Evolutionary conservation across 1,140 invertebrate genomes (phyloP).

Genomic region (Muscidifurax raptorellus): DNA sequence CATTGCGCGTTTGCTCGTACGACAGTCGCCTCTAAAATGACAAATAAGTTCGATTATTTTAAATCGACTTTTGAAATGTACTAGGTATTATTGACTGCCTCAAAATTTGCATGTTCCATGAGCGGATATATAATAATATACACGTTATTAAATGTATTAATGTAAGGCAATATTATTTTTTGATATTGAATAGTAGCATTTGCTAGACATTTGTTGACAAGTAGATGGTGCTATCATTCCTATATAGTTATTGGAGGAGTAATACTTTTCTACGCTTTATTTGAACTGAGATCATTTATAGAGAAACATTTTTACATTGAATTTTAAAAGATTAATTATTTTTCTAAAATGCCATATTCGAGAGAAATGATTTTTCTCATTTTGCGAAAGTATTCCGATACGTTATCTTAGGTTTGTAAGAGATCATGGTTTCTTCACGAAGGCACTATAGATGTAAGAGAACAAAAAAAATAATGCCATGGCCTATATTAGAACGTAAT

Average conservation of each 20-base stretch:
- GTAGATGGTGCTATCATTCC: constrained; percentile 21
- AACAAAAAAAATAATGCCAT: constrained; percentile 62
- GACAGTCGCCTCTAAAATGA: constrained; percentile 22
- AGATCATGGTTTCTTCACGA: neutral
- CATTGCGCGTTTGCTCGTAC: neutral
- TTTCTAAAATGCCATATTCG: neutral
- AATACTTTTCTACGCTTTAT: constrained; percentile 22
- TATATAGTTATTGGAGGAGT: constrained; percentile 6
- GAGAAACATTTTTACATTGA: constrained; percentile 6
- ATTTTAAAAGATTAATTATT: constrained; percentile 35
- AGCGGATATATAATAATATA: constrained; percentile 28
- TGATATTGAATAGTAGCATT: constrained; percentile 57
- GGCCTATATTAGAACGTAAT: constrained; percentile 67
- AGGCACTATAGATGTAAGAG: constrained; percentile 44
- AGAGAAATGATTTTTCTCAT: constrained; percentile 17
- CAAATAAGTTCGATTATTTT: constrained; percentile 7
- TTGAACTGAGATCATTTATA: constrained; percentile 26
- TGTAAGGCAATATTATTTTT: constrained; percentile 58
- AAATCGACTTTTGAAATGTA: neutral
- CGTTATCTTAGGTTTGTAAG: neutral
- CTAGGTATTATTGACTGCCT: constrained; percentile 40
- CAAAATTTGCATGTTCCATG: constrained; percentile 54
- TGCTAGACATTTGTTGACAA: neutral
- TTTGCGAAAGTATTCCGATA: constrained; percentile 21
- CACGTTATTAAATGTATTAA: constrained; percentile 54